Conservation (phyloP, 1,140 invertebrate species). For the Lamellibrachia luymesi region DNA sequence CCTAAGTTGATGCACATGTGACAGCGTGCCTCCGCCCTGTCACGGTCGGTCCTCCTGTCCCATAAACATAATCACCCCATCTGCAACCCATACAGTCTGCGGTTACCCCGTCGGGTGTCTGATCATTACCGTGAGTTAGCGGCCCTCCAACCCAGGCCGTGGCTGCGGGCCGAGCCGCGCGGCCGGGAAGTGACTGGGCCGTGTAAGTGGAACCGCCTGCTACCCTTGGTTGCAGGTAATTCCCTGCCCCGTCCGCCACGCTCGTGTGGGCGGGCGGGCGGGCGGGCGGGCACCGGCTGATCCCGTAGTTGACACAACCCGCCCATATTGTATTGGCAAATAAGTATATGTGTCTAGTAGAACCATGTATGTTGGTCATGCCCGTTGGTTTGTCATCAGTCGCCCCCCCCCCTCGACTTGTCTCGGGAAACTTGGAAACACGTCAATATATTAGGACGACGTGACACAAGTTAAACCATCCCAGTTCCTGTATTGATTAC, state of each 20-base stretch:
- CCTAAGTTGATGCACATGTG: background rate
- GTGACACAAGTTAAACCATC: background rate
- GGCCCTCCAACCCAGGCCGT: background rate
- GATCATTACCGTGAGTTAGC: background rate
- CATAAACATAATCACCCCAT: background rate
- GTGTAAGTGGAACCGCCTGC: background rate
- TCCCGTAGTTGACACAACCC: background rate
- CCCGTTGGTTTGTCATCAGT: background rate
- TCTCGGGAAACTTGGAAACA: background rate
- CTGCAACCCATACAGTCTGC: background rate
- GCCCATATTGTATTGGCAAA: background rate
- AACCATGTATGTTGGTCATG: background rate
- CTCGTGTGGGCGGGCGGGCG: background rate
- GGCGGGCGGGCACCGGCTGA: background rate
- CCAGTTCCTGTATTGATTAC: background rate
- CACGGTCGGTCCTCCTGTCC: background rate
- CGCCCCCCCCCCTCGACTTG: background rate
- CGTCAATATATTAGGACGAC: background rate
- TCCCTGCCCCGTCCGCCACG: background rate
- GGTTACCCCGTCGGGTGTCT: background rate
- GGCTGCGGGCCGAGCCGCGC: too few relatives aligned
- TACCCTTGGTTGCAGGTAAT: background rate
- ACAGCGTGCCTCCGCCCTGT: background rate
- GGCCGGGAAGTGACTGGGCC: background rate
- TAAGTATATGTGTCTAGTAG: background rate